These are phyloP conservation scores for Heteromurus nitidus DNA, from an alignment of 2,888 invertebrate species.

Conservation along the genomic window DNA sequence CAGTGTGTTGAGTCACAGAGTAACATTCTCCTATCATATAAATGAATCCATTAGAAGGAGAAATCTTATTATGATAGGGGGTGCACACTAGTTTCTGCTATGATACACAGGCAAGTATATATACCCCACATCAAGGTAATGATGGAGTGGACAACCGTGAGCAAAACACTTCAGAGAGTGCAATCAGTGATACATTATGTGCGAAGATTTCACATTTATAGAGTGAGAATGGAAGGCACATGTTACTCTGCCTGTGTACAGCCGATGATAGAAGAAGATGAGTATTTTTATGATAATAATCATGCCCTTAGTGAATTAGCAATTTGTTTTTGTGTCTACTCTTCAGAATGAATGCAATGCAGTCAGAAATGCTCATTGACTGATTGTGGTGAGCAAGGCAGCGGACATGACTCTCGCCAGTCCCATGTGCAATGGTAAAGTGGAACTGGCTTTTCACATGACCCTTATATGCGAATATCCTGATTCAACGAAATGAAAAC, in stretches of 20 bases:
- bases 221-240: background rate
- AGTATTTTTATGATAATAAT: too few species aligned
- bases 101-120: too few species aligned
- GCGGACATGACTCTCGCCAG: constrained; percentile 17
- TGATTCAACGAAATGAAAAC: constrained; percentile 5
- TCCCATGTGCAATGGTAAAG: constrained; percentile 24
- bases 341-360: background rate
- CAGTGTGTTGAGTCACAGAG: background rate
- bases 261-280: too few species aligned
- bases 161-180: too few species aligned
- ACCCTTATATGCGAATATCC: constrained; percentile 52
- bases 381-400: background rate
- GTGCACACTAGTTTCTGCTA: background rate
- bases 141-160: too few species aligned
- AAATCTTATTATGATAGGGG: background rate
- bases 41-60: background rate
- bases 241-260: background rate
- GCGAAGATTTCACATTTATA: constrained; percentile 7
- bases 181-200: too few species aligned
- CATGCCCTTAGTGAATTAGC: background rate
- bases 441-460: constrained; percentile 61
- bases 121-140: too few species aligned
- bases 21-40: background rate
- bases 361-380: background rate
- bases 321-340: background rate